Conservation (phyloP, 2,888 invertebrate species). For the Clistopyga incitator region DNA sequence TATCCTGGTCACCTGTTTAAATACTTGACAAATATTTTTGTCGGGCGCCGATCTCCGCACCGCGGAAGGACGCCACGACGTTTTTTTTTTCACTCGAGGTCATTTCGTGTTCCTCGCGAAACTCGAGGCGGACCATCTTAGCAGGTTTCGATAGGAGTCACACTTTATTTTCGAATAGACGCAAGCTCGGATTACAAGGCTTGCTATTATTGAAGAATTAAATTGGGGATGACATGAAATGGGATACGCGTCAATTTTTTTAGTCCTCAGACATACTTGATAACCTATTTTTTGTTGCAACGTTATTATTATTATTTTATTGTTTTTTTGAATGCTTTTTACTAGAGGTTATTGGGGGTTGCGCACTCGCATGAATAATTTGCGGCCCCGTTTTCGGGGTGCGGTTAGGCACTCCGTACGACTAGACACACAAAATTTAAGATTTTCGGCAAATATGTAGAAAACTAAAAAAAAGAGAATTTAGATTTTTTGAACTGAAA, state of each 20-base stretch:
- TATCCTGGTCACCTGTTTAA: constrained; percentile 50
- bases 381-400: too few relatives aligned
- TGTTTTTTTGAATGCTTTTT: background rate
- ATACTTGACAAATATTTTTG: constrained; percentile 9
- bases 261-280: background rate
- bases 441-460: too few relatives aligned
- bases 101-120: constrained; percentile 11
- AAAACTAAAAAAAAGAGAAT: too few relatives aligned
- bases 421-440: too few relatives aligned
- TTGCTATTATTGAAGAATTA: constrained; percentile 27
- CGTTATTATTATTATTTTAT: background rate
- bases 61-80: constrained; percentile 35
- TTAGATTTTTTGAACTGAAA: too few relatives aligned
- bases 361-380: too few relatives aligned
- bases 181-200: constrained; percentile 48
- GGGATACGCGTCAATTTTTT: constrained; percentile 4
- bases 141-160: constrained; percentile 33
- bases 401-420: too few relatives aligned
- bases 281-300: background rate
- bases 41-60: background rate
- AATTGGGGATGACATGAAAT: background rate
- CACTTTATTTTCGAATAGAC: constrained; percentile 50
- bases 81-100: constrained; percentile 27
- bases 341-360: too few relatives aligned
- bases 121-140: background rate